A percentile compares a stretch with the other conserved stretches of the same genome.
Evolutionary conservation across 2,797 vertebrate genomes (phyloP).

Genomic region (Mus minutoides): DNA sequence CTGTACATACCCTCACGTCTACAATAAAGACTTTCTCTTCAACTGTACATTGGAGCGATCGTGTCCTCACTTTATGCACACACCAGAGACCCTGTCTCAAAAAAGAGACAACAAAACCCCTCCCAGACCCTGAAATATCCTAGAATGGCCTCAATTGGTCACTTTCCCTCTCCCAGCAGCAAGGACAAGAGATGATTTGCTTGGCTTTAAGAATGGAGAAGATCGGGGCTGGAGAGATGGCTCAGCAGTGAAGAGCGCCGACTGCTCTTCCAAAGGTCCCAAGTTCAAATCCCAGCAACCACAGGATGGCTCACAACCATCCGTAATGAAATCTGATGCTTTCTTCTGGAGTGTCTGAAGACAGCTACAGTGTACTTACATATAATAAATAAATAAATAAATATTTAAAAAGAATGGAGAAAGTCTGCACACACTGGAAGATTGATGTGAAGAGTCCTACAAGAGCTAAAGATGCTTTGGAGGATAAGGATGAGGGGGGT

Average conservation of each 20-base stretch:
- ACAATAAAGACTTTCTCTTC: background rate
- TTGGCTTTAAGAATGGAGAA: conserved; percentile 12
- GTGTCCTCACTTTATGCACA: background rate
- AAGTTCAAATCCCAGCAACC: too few species aligned
- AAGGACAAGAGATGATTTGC: conserved; percentile 21
- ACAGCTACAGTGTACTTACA: too few species aligned
- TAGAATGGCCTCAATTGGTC: background rate
- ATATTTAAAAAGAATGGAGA: background rate
- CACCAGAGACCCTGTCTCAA: background rate
- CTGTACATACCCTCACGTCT: background rate
- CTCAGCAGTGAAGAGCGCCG: too few species aligned
- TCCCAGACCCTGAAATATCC: background rate
- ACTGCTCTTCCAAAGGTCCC: too few species aligned
- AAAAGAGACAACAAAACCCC: background rate
- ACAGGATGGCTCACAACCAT: too few species aligned
- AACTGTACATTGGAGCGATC: background rate
- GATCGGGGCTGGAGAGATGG: too few species aligned
- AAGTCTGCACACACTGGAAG: background rate
- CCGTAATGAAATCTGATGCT: too few species aligned
- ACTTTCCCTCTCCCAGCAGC: background rate
- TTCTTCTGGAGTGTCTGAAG: too few species aligned
- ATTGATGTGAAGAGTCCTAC: background rate
- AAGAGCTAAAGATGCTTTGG: background rate
- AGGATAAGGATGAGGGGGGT: background rate
- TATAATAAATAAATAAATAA: too few species aligned